Percentiles rank a stretch among this genome's conserved stretches.
phyloP scores from a whole-genome alignment of 2,113 vertebrate genomes.

The Columba janthina region DNA sequence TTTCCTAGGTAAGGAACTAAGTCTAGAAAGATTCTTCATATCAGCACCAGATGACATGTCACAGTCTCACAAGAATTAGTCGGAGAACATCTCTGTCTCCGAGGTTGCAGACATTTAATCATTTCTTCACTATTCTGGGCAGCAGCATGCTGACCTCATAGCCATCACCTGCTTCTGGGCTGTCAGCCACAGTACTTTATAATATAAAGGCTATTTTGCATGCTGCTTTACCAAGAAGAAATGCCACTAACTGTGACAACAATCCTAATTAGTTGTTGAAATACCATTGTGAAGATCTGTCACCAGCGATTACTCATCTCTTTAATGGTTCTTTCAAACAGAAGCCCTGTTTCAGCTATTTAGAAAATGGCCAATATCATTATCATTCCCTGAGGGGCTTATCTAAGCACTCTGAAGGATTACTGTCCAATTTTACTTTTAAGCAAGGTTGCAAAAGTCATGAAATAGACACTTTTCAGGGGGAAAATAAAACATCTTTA shows the following conservation, averaged over 20 bases:
- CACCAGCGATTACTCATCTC: slow-evolving; percentile 56
- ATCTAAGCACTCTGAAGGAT: slow-evolving; percentile 43
- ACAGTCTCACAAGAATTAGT: slow-evolving; percentile 48
- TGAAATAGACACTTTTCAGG: slow-evolving; percentile 25
- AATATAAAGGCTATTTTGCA: slow-evolving; percentile 17
- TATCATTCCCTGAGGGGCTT: slow-evolving; percentile 44
- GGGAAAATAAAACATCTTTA: slow-evolving; percentile 21
- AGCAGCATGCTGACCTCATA: slow-evolving; percentile 50
- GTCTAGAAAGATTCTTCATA: neutral
- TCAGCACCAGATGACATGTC: slow-evolving; percentile 2
- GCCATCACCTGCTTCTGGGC: slow-evolving; percentile 15
- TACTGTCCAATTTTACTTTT: slow-evolving; percentile 48
- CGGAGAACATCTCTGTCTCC: slow-evolving; percentile 9
- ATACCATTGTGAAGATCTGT: slow-evolving; percentile 59
- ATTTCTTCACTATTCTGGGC: slow-evolving; percentile 39
- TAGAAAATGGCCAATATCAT: slow-evolving; percentile 58
- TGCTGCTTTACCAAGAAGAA: slow-evolving; percentile 12
- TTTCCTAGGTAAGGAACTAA: neutral
- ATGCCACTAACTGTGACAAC: slow-evolving; percentile 54
- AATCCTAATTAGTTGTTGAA: slow-evolving; percentile 69
- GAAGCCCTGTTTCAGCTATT: slow-evolving; percentile 57
- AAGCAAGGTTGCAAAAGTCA: slow-evolving; percentile 37
- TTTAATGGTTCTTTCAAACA: slow-evolving; percentile 55
- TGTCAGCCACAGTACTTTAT: neutral
- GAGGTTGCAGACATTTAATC: slow-evolving; percentile 52